Conservation (phyloP, 37 sponge, comb jelly and placozoan genomes). For the Tethya wilhelma region DNA sequence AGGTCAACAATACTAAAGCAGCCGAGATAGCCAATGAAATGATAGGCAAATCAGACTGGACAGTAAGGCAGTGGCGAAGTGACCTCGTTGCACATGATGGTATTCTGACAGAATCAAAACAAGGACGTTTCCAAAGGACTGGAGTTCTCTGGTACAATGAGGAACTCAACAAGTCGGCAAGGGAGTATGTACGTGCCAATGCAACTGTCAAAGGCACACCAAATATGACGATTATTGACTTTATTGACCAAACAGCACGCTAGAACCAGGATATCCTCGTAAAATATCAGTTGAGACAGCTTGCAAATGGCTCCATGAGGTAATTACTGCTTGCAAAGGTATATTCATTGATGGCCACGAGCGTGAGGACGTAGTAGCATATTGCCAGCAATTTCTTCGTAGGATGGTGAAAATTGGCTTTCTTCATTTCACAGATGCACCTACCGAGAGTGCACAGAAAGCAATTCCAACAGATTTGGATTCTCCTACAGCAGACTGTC, state of each 20-base stretch:
- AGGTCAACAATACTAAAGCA: not conserved
- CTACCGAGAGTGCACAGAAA: conserved; percentile 28
- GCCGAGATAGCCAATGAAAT: not conserved
- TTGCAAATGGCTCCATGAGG: conserved; percentile 7
- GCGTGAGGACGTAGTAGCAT: conserved; percentile 26
- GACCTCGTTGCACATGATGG: not conserved
- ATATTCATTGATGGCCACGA: conserved; percentile 58
- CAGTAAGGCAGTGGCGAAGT: conserved; percentile 10
- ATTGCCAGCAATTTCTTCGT: conserved; percentile 12
- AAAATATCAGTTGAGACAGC: conserved; percentile 10
- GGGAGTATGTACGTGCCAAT: too few species aligned
- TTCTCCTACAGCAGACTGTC: not conserved
- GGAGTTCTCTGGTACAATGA: too few species aligned
- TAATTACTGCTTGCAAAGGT: conserved; percentile 16
- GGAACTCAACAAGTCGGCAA: too few species aligned
- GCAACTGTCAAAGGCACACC: too few species aligned
- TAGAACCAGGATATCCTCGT: conserved; percentile 25
- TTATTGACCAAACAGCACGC: not conserved
- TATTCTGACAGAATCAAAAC: conserved; percentile 1
- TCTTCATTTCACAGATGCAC: conserved; percentile 17
- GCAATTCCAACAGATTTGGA: conserved; percentile 13
- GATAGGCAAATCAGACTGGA: not conserved
- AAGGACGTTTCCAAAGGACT: conserved; percentile 28
- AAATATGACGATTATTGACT: not conserved
- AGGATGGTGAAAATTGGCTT: conserved; percentile 40